Evolutionary conservation across 1,140 invertebrate genomes (phyloP).

Genomic region (Anagrus nilaparvatae): DNA sequence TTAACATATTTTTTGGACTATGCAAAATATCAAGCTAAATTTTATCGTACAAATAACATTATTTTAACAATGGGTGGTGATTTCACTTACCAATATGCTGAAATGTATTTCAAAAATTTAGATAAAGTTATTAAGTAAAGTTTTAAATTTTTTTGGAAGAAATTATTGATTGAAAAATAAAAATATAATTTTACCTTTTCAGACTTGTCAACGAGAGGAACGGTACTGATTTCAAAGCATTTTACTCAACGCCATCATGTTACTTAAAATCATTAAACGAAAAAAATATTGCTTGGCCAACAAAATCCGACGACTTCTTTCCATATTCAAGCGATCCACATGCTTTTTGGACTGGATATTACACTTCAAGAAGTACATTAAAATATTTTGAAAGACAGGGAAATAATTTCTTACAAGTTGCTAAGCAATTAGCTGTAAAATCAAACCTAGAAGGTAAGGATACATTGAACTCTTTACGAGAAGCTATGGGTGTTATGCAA

Average conservation of each 20-base stretch:
- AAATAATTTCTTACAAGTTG: constrained; percentile 72
- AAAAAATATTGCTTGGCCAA: constrained; percentile 51
- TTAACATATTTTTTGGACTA: constrained; percentile 18
- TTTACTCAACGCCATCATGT: constrained; percentile 93
- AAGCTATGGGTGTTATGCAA: constrained; percentile 70
- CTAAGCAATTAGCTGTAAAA: constrained; percentile 62
- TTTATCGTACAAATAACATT: constrained; percentile 59
- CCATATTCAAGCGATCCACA: constrained; percentile 80
- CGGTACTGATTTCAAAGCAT: constrained; percentile 58
- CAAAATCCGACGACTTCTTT: constrained; percentile 79
- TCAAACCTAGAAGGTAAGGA: constrained; percentile 24
- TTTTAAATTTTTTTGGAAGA: not conserved
- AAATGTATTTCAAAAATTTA: constrained; percentile 74
- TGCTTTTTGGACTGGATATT: constrained; percentile 92
- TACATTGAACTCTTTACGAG: constrained; percentile 40
- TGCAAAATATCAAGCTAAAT: constrained; percentile 36
- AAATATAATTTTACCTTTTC: too few relatives aligned
- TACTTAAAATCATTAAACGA: constrained; percentile 77
- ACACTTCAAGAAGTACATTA: constrained; percentile 76
- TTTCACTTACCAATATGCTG: constrained; percentile 78
- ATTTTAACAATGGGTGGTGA: constrained; percentile 89
- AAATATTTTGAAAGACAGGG: constrained; percentile 68
- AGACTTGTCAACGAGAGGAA: constrained; percentile 43
- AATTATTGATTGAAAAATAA: not conserved
- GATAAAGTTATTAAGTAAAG: constrained; percentile 76